phyloP scores from a whole-genome alignment of 2,113 vertebrate species.

The Enhydra lutris region DNA sequence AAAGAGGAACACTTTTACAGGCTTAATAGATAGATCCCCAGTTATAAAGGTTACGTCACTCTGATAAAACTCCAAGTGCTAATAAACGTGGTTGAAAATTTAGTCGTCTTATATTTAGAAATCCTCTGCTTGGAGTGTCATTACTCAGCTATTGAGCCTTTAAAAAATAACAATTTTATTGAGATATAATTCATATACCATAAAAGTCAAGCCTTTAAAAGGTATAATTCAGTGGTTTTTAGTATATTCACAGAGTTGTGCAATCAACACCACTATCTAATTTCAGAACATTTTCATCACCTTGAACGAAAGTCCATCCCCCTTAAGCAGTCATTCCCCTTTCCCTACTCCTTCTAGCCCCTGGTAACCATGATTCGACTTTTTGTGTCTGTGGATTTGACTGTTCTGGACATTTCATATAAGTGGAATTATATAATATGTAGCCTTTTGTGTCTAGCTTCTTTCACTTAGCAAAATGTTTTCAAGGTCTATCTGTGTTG shows the following conservation, averaged over 20 bases:
- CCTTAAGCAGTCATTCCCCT: background rate
- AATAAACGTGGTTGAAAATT: background rate
- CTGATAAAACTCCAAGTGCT: conserved; percentile 29
- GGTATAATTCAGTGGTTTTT: background rate
- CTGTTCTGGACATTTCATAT: background rate
- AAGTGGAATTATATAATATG: background rate
- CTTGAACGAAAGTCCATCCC: background rate
- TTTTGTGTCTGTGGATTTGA: background rate
- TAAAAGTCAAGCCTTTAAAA: background rate
- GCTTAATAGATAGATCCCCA: background rate
- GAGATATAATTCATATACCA: background rate
- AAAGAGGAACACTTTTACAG: background rate
- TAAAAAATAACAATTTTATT: background rate
- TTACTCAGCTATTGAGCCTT: background rate
- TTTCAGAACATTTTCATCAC: background rate
- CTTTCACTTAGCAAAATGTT: background rate
- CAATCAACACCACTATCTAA: background rate
- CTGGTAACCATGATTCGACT: background rate
- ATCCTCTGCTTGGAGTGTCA: background rate
- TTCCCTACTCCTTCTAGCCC: background rate
- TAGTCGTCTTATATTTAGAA: background rate
- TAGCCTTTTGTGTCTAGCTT: background rate
- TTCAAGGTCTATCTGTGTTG: background rate
- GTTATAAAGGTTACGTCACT: background rate
- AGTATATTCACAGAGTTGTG: background rate